These are phyloP conservation scores for Drosophila dives DNA, from an alignment of 2,888 invertebrate species.

Conservation along the genomic window DNA sequence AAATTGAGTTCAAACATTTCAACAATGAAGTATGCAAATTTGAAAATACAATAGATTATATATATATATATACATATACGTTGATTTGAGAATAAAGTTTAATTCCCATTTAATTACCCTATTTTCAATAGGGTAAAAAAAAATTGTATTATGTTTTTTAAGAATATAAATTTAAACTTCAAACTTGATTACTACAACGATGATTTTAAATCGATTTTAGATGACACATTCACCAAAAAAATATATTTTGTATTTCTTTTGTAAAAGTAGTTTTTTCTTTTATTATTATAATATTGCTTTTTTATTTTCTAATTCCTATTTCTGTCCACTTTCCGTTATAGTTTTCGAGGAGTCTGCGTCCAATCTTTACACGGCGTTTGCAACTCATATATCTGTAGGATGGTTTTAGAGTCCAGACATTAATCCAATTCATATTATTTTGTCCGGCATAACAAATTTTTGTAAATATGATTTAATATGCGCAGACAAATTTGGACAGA, in stretches of 20 bases:
- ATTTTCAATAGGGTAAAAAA: neutral
- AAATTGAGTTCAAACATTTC: slow-evolving; percentile 2
- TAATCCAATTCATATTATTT: neutral
- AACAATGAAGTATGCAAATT: slow-evolving; percentile 1
- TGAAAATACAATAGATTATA: neutral
- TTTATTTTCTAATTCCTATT: neutral
- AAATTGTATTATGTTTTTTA: neutral
- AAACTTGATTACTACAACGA: neutral
- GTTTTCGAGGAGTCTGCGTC: neutral
- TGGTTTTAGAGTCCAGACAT: neutral
- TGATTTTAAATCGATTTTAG: neutral
- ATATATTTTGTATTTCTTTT: neutral
- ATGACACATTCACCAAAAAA: neutral
- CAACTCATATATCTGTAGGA: neutral
- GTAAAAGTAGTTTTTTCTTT: neutral
- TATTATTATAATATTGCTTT: neutral
- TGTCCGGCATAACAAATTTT: neutral
- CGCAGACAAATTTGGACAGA: neutral
- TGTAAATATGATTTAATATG: neutral
- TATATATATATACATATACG: neutral
- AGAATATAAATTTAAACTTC: neutral
- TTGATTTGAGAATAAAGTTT: neutral
- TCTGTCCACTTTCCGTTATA: neutral
- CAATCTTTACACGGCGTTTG: neutral
- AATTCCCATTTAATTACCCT: slow-evolving; percentile 1